Evolutionary conservation across 2,888 invertebrate species (phyloP).

Genomic region (Drosophila neotestacea): DNA sequence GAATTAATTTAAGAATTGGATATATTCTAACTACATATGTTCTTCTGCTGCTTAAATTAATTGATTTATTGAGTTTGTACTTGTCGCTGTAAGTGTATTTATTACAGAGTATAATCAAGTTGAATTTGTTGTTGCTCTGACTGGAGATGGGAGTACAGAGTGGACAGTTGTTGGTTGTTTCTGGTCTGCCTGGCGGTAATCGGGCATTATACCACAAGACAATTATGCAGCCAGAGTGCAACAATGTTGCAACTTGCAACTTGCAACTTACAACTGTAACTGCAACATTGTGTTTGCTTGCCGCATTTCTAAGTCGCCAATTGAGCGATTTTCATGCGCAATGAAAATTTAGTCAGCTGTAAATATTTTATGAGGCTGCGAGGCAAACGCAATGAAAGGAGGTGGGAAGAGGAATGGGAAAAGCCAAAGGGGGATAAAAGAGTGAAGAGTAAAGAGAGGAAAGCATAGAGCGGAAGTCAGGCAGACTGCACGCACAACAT

Average conservation of each 20-base stretch:
- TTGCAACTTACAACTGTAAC: constrained; percentile 17
- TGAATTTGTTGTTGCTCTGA: not conserved
- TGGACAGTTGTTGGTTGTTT: constrained; percentile 13
- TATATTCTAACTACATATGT: too few species aligned
- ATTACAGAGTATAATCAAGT: constrained; percentile 9
- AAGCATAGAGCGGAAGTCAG: constrained; percentile 36
- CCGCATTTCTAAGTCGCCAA: constrained; percentile 28
- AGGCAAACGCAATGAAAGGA: not conserved
- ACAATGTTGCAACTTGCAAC: constrained; percentile 28
- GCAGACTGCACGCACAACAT: constrained; percentile 40
- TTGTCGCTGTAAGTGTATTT: too few species aligned
- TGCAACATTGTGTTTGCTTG: constrained; percentile 25
- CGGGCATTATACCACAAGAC: constrained; percentile 63
- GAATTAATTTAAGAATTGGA: too few species aligned
- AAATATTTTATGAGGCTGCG: constrained; percentile 45
- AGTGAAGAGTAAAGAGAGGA: not conserved
- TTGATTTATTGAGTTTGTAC: too few species aligned
- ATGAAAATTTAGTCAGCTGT: constrained; percentile 71
- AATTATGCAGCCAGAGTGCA: constrained; percentile 67
- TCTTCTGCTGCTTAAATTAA: too few species aligned
- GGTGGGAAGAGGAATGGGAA: constrained; percentile 3
- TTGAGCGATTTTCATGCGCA: constrained; percentile 59
- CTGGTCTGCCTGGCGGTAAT: constrained; percentile 43
- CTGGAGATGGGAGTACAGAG: constrained; percentile 18
- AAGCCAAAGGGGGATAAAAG: not conserved